Percentiles rank a stretch among this genome's conserved stretches.
phyloP scores from a whole-genome alignment of 1,140 invertebrate genomes.

The Scaptomyza montana region DNA sequence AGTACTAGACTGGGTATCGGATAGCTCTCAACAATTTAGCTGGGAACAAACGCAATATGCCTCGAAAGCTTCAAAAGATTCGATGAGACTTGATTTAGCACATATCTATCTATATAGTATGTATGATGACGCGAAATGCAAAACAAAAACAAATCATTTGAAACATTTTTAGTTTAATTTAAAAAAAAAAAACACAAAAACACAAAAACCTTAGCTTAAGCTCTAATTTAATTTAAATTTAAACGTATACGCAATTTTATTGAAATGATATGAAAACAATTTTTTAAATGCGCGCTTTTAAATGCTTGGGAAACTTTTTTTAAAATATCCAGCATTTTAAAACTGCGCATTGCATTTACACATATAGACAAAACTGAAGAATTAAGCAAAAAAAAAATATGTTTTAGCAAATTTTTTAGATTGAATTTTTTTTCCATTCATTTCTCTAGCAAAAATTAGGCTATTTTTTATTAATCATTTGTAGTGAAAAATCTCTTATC shows the following conservation, averaged over 20 bases:
- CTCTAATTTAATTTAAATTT: constrained; percentile 51
- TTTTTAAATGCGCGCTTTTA: constrained; percentile 70
- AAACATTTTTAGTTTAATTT: constrained; percentile 52
- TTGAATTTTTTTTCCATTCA: constrained; percentile 7
- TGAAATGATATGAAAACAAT: constrained; percentile 17
- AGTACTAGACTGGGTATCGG: constrained; percentile 86
- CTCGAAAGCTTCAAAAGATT: constrained; percentile 82
- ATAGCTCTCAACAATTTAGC: constrained; percentile 64
- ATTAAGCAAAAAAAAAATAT: neutral
- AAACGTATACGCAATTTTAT: constrained; percentile 20
- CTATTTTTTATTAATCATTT: constrained; percentile 53
- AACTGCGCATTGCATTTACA: constrained; percentile 63
- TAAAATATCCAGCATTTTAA: constrained; percentile 67
- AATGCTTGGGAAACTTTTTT: constrained; percentile 51
- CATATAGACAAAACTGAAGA: constrained; percentile 32
- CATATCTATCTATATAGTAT: constrained; percentile 11
- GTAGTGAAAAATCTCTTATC: constrained; percentile 56
- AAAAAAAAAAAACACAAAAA: constrained; percentile 7
- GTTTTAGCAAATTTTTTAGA: constrained; percentile 45
- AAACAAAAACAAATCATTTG: constrained; percentile 55
- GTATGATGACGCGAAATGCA: too few relatives aligned
- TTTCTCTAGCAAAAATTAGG: constrained; percentile 62
- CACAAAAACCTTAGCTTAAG: constrained; percentile 17
- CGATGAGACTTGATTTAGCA: constrained; percentile 79
- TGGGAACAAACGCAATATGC: constrained; percentile 81